Evolutionary conservation across 2,888 invertebrate genomes (phyloP), one percentile per base, ranked within the genome.

Genomic region (Ophioninae sp.): DNA sequence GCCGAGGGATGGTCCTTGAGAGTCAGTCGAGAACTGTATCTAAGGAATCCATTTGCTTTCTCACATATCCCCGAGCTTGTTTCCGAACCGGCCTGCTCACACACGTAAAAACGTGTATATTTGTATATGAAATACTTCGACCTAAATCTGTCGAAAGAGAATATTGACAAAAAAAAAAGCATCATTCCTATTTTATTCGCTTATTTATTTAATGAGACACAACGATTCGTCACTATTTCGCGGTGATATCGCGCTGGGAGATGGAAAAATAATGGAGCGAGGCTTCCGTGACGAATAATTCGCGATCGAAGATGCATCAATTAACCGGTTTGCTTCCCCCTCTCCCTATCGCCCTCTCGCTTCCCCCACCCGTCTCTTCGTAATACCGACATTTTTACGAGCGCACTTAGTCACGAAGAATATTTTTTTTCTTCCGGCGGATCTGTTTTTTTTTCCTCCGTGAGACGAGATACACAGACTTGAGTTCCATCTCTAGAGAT

Each of bases 31-130:
- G 74, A 81, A 83, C 80, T 69, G 64, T 81, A 81, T 81, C 77
- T 78, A 80, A 81, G 81, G 83, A 83, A 83, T 83, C 83, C 81
- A 81, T 83, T 83, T 83, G 83, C 83, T 80, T 74, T 77, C 80
- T 83, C 80, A 83, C 76, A 73, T 77, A 83, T 83, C 64, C 56
- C 23, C 74, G 77, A 74, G 73, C 51, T 78, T 80, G 59, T 22
- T 6, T 20, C 68, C 44, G 39, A 63, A 23, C 30, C 30, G 30
- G 51, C 30, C 37, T 69, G 37, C 72, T 39, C 41, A 64, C 44
- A 65, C 65, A 67, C 10, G 51, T 30, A 64, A 9, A 65, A 67
- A 67, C 51, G 67, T 37, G 23, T 30, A 37, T 23, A 44, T 56
- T 13, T 13, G 17, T 23, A 51, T 65, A n/a, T 51, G 20, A 10